phyloP scores from a whole-genome alignment of 2,888 invertebrate genomes.

The Celastrina argiolus region DNA sequence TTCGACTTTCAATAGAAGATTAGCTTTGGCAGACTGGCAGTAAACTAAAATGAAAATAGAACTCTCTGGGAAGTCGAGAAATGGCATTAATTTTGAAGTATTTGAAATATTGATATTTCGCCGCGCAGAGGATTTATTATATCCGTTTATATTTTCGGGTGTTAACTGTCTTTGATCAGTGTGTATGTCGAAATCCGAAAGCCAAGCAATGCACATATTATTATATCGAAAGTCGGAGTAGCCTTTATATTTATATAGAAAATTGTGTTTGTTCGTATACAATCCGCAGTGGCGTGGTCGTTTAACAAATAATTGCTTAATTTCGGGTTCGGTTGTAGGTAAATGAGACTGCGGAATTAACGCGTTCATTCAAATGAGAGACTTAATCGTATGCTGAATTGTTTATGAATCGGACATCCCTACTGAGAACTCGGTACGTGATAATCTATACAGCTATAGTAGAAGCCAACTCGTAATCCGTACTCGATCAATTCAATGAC shows the following conservation, averaged over 20 bases:
- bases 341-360: neutral
- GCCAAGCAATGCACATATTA: neutral
- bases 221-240: neutral
- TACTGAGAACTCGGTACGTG: neutral
- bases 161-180: neutral
- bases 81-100: neutral
- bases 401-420: neutral
- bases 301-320: neutral
- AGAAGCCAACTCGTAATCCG: too few species aligned
- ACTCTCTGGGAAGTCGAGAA: neutral
- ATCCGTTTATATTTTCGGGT: neutral
- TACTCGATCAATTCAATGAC: too few species aligned
- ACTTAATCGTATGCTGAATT: neutral
- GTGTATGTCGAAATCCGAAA: neutral
- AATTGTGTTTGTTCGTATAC: neutral
- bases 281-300: neutral
- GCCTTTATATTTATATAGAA: neutral
- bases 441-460: too few species aligned
- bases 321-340: neutral
- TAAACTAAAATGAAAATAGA: neutral
- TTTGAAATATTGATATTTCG: neutral
- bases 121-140: neutral
- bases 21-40: neutral
- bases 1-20: neutral
- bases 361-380: neutral